Conservation (phyloP, 2,888 invertebrate genomes). For the Athripsodes cinereus region DNA sequence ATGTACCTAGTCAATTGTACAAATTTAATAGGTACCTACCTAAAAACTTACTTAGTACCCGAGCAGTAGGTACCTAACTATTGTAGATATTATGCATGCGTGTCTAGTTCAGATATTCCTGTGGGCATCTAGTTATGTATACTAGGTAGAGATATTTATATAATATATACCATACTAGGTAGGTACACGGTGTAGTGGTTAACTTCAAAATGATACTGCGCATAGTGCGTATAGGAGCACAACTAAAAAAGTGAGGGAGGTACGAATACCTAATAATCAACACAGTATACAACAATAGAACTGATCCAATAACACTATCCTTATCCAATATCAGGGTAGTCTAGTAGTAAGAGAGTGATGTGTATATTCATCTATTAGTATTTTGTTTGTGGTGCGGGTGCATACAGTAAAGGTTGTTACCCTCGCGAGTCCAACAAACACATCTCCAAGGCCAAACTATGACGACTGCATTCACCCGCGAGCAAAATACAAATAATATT, state of each 20-base stretch:
- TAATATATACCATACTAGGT: neutral
- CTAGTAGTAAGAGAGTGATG: neutral
- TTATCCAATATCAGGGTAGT: neutral
- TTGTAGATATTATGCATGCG: neutral
- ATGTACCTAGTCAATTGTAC: neutral
- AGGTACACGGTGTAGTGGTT: neutral
- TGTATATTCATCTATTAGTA: neutral
- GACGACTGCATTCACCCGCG: conserved; percentile 13
- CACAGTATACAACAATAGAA: neutral
- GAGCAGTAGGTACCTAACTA: neutral
- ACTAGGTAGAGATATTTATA: neutral
- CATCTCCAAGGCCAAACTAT: conserved; percentile 27
- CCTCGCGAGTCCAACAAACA: conserved; percentile 21
- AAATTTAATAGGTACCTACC: neutral
- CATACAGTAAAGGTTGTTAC: conserved; percentile 22
- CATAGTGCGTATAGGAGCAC: neutral
- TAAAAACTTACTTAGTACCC: neutral
- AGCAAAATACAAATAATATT: conserved; percentile 19
- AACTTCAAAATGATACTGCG: neutral
- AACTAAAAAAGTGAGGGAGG: conserved; percentile 1
- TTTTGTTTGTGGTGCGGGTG: neutral
- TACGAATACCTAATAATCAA: neutral
- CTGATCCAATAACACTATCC: conserved; percentile 6
- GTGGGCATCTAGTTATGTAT: neutral
- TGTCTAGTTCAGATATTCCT: neutral